A percentile compares a stretch with the other conserved stretches of the same genome.
phyloP scores from a whole-genome alignment of 2,888 invertebrate genomes.

The Tipula confusa region DNA sequence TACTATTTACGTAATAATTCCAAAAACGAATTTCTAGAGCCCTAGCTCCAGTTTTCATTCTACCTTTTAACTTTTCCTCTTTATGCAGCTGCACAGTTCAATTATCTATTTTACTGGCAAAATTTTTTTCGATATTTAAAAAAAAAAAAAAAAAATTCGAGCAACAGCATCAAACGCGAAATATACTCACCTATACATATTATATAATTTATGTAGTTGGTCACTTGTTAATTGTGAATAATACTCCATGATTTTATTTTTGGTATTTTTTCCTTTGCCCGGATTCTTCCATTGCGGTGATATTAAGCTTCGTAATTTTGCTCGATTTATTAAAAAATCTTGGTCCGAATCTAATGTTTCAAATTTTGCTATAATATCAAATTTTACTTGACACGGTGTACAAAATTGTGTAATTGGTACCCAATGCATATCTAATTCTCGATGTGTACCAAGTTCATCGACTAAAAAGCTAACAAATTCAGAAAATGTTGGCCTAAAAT shows the following conservation, averaged over 20 bases:
- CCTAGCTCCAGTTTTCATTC: no score
- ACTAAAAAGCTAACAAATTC: slow-evolving; percentile 77
- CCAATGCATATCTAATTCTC: slow-evolving; percentile 78
- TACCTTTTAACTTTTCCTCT: no score
- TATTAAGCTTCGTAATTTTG: slow-evolving; percentile 67
- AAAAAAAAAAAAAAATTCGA: no score
- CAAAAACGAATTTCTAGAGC: no score
- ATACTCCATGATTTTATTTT: slow-evolving; percentile 66
- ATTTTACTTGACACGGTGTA: slow-evolving; percentile 78
- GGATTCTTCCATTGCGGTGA: slow-evolving; percentile 81
- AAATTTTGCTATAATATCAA: slow-evolving; percentile 76
- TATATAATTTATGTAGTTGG: slow-evolving; percentile 71
- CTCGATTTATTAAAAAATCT: slow-evolving; percentile 72
- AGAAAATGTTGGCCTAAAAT: slow-evolving; percentile 61
- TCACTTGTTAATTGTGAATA: slow-evolving; percentile 70
- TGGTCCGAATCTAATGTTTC: slow-evolving; percentile 76
- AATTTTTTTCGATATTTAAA: no score
- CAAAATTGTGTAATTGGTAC: slow-evolving; percentile 79
- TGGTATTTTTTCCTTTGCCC: slow-evolving; percentile 69
- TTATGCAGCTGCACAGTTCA: no score
- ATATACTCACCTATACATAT: slow-evolving; percentile 66
- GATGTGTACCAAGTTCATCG: slow-evolving; percentile 58
- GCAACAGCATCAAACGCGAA: no score
- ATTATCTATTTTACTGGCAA: no score
- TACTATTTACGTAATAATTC: no score